Evolutionary conservation across 2,888 invertebrate genomes (phyloP).

Genomic region (Coelinius sp.): DNA sequence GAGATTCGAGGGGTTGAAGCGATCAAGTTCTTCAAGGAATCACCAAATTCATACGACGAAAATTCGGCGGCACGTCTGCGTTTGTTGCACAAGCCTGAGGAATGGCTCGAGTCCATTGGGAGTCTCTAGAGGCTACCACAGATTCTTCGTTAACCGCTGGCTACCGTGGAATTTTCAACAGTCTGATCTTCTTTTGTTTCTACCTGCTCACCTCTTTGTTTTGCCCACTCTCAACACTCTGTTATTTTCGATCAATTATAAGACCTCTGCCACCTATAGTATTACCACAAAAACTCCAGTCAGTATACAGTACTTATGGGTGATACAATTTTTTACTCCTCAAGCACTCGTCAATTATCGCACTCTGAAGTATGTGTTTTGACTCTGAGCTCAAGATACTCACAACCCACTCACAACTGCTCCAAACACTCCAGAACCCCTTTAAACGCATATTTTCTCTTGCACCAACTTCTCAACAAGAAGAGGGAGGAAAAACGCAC

Average conservation of each 20-base stretch:
- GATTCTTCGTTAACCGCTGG: slow-evolving; percentile 45
- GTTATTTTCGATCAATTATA: slow-evolving; percentile 27
- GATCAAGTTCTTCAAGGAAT: slow-evolving; percentile 27
- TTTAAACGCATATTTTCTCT: neutral
- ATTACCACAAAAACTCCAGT: neutral
- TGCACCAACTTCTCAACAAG: neutral
- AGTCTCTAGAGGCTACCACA: neutral
- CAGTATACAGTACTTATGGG: slow-evolving; percentile 15
- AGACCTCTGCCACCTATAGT: slow-evolving; percentile 9
- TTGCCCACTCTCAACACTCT: neutral
- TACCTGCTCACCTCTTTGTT: neutral
- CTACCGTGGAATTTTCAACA: slow-evolving; percentile 9
- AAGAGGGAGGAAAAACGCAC: neutral
- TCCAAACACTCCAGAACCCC: neutral
- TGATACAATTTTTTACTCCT: slow-evolving; percentile 8
- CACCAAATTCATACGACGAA: slow-evolving; percentile 1
- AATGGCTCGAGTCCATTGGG: slow-evolving; percentile 36
- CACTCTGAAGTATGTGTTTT: slow-evolving; percentile 6
- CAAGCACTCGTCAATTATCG: neutral
- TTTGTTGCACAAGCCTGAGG: slow-evolving; percentile 49
- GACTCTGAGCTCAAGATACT: neutral
- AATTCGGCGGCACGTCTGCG: neutral
- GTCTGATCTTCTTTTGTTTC: neutral
- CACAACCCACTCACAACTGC: neutral
- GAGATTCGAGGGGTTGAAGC: slow-evolving; percentile 1